phyloP scores from a whole-genome alignment of 2,888 invertebrate genomes.

The Diaperis boleti region DNA sequence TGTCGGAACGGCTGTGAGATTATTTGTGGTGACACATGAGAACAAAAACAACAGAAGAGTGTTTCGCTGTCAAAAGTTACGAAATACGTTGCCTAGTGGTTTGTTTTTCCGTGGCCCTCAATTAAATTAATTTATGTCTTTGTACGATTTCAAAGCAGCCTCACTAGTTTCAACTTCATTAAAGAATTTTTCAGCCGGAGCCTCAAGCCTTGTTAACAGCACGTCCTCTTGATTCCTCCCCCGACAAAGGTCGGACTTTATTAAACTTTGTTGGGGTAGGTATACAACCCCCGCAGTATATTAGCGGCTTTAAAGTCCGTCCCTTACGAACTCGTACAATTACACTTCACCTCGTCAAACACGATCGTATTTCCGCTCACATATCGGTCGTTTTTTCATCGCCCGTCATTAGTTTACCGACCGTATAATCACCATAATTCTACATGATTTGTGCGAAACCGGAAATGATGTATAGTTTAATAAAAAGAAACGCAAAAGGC shows the following conservation, averaged over 20 bases:
- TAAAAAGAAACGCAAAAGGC: slow-evolving; percentile 7
- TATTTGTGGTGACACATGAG: too few relatives aligned
- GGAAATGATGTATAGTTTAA: slow-evolving; percentile 19
- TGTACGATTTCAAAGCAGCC: too few relatives aligned
- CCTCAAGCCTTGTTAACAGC: neutral
- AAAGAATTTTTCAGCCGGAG: neutral
- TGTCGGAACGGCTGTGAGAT: too few relatives aligned
- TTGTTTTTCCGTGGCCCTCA: neutral
- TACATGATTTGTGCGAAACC: slow-evolving; percentile 5
- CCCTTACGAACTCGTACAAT: neutral
- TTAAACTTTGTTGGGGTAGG: slow-evolving; percentile 24
- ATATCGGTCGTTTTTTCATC: neutral
- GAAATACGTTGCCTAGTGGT: neutral
- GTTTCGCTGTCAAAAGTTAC: too few relatives aligned
- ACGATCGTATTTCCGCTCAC: neutral
- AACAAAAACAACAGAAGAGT: too few relatives aligned
- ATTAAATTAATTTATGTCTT: too few relatives aligned
- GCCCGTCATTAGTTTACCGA: neutral
- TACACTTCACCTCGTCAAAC: neutral
- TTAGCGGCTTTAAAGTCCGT: slow-evolving; percentile 16
- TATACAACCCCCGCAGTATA: slow-evolving; percentile 10
- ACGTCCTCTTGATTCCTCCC: slow-evolving; percentile 4
- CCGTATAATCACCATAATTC: slow-evolving; percentile 4
- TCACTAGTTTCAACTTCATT: neutral
- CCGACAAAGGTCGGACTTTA: slow-evolving; percentile 23